Evolutionary conservation across 1,140 invertebrate genomes (phyloP), one percentile per base, ranked within the genome.

Genomic region (Hylaeus volcanicus): DNA sequence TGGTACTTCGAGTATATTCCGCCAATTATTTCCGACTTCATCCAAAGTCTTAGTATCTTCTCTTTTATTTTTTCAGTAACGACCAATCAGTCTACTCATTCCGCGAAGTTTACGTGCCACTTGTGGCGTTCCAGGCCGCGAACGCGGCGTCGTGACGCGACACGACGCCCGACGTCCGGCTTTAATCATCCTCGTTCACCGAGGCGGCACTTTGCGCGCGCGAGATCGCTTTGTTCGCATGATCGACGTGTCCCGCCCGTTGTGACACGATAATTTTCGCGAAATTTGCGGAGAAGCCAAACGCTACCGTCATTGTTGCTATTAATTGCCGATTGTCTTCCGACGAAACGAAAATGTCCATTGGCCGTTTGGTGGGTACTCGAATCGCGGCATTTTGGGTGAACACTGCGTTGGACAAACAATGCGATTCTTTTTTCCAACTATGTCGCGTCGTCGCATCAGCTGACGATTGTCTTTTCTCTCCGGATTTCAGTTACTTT

Each of bases 61-160:
- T 74, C 66, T 68, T 37, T 58, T 58, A 63, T 60, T 71, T 83
- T 81, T 78, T 79, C 79, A 11, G 51, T 77, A 84, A 87, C 85
- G 85, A 87, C 87, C 90, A 91, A 92, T 92, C 91, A 91, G 91
- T 90, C 89, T 88, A 90, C 88, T 91, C 88, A 88, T 88, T 88
- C 84, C 80, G 86, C 88, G 81, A 85, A 88, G 88, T 88, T 91
- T 91, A 91, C 87, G 87, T 88, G 88, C 90, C 91, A 92, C 91
- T 92, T 92, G 45, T 48, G 45, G 45, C 45, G 45, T 48, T 48
- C 8, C 45, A 48, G 45, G 64, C 56, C 70, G 66, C 55, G 64
- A 11, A 26, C 68, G 58, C 53, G 58, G 61, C 61, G 51, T 61
- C 39, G 39, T 53, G 58, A 26, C 39, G 39, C 55, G 75, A 80